A percentile compares a stretch with the other conserved stretches of the same genome.
Evolutionary conservation across 2,113 vertebrate species (phyloP).

Genomic region (Lipophrys pholis): DNA sequence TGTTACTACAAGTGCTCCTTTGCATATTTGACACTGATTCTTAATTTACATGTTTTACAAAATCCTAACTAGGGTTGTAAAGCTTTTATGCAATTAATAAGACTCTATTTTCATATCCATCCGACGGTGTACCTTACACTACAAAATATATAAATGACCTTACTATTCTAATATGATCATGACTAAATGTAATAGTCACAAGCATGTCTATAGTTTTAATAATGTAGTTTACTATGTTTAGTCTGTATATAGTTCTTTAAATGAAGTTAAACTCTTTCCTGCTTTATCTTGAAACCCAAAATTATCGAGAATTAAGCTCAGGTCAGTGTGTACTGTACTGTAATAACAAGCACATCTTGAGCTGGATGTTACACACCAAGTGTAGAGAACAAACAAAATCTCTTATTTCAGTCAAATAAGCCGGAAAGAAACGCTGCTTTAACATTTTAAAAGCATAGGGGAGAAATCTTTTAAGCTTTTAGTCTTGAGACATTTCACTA

Average conservation of each 20-base stretch:
- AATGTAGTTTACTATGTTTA: slow-evolving; percentile 38
- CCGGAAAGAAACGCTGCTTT: slow-evolving; percentile 4
- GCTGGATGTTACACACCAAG: slow-evolving; percentile 18
- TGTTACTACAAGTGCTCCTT: background rate
- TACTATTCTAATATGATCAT: slow-evolving; percentile 52
- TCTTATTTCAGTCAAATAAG: slow-evolving; percentile 33
- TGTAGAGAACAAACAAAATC: slow-evolving; percentile 15
- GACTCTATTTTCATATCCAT: slow-evolving; percentile 64
- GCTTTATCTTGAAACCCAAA: slow-evolving; percentile 43
- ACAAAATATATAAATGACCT: slow-evolving; percentile 29
- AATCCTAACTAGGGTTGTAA: slow-evolving; percentile 56
- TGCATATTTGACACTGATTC: slow-evolving; percentile 22
- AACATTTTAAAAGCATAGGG: slow-evolving; percentile 5
- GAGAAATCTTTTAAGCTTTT: background rate
- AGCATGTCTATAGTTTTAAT: slow-evolving; percentile 40
- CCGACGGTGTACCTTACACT: slow-evolving; percentile 36
- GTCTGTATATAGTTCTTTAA: slow-evolving; percentile 54
- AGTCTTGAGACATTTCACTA: slow-evolving; percentile 5
- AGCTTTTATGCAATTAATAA: slow-evolving; percentile 71
- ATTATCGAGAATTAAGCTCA: slow-evolving; percentile 61
- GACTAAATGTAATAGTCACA: slow-evolving; percentile 18
- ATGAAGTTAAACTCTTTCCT: slow-evolving; percentile 50
- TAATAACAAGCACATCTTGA: slow-evolving; percentile 53
- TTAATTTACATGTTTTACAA: slow-evolving; percentile 37
- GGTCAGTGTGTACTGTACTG: slow-evolving; percentile 54